phyloP scores from a whole-genome alignment of 2,888 invertebrate genomes.

The Scelioninae gen. 2 region DNA sequence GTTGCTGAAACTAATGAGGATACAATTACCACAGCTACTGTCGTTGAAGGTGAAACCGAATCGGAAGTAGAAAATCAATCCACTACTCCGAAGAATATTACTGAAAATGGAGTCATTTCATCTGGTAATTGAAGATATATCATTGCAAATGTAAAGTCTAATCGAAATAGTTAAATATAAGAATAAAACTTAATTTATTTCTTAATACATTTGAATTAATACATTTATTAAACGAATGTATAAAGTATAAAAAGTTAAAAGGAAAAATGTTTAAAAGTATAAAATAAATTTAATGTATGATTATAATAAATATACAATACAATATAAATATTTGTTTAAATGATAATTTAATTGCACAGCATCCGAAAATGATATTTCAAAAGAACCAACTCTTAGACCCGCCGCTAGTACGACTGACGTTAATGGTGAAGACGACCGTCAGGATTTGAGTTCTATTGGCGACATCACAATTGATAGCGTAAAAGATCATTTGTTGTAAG shows the following conservation, averaged over 20 bases:
- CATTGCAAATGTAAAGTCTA: no score
- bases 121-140: no score
- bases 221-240: no score
- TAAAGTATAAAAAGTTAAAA: no score
- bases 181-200: no score
- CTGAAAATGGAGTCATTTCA: constrained; percentile 71
- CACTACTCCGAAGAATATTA: constrained; percentile 63
- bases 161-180: no score
- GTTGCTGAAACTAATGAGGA: constrained; percentile 72
- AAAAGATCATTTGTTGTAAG: constrained; percentile 85
- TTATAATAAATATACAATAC: no score
- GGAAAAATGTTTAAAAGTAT: no score
- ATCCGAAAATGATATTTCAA: constrained; percentile 70
- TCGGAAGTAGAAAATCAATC: constrained; percentile 74
- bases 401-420: constrained; percentile 72
- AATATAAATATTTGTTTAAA: no score
- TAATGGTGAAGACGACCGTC: constrained; percentile 76
- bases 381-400: constrained; percentile 70
- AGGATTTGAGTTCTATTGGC: constrained; percentile 80
- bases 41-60: constrained; percentile 69
- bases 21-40: constrained; percentile 68
- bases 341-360: no score
- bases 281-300: no score
- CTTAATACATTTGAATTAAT: no score
- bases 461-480: constrained; percentile 97